phyloP scores from a whole-genome alignment of 2,888 invertebrate species.

The Troides aeacus region DNA sequence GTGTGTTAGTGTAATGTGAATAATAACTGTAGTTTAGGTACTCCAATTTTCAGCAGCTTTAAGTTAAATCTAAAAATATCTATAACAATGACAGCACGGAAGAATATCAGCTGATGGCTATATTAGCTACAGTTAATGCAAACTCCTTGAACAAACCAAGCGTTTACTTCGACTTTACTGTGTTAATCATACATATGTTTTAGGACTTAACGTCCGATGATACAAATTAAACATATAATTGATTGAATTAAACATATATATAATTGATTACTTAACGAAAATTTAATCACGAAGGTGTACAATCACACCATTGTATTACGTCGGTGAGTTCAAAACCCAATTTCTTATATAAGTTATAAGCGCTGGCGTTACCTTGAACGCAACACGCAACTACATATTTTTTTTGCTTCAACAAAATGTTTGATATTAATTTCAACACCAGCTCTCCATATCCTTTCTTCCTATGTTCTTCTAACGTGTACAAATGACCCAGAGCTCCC shows the following conservation, averaged over 20 bases:
- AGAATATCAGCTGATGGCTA: too few relatives aligned
- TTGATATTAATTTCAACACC: constrained; percentile 48
- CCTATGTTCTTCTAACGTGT: constrained; percentile 51
- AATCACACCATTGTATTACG: constrained; percentile 41
- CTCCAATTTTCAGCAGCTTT: too few relatives aligned
- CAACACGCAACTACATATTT: constrained; percentile 49
- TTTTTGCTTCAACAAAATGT: constrained; percentile 43
- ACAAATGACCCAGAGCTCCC: constrained; percentile 55
- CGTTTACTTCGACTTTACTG: too few relatives aligned
- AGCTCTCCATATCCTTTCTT: constrained; percentile 54
- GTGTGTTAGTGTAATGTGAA: too few relatives aligned
- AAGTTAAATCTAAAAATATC: too few relatives aligned
- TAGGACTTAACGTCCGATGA: not conserved
- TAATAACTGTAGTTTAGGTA: too few relatives aligned
- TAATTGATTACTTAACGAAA: not conserved
- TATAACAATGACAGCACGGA: too few relatives aligned
- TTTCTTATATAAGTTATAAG: constrained; percentile 51
- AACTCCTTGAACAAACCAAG: too few relatives aligned
- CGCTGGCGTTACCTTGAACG: constrained; percentile 44
- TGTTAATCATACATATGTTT: too few relatives aligned
- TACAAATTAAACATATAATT: not conserved
- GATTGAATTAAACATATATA: too few relatives aligned
- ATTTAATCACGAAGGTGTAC: not conserved
- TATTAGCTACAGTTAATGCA: not conserved
- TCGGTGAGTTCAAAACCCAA: constrained; percentile 42